Conservation (phyloP, 2,113 vertebrate species). For the Burhinus oedicnemus region DNA sequence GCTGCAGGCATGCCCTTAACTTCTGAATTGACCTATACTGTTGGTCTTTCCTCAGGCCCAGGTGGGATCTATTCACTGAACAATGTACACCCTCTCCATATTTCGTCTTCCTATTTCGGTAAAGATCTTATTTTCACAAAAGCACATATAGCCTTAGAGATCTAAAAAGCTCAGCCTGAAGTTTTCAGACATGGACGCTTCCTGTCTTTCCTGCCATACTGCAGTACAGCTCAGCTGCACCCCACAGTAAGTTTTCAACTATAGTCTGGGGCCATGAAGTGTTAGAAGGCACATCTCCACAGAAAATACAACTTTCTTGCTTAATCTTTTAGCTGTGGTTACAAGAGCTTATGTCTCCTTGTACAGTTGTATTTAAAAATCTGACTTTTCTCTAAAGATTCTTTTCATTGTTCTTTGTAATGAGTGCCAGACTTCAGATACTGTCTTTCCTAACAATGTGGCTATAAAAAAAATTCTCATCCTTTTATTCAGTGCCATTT, state of each 20-base stretch:
- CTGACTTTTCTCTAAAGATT: neutral
- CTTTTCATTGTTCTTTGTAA: neutral
- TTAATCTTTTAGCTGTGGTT: neutral
- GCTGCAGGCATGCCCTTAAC: neutral
- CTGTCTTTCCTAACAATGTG: neutral
- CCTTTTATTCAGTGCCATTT: neutral
- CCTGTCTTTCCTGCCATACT: neutral
- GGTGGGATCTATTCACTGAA: neutral
- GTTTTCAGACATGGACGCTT: accelerated
- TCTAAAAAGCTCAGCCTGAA: neutral
- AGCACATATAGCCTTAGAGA: neutral
- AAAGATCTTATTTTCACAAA: neutral
- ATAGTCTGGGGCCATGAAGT: neutral
- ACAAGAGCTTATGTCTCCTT: neutral
- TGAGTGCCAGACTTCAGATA: neutral
- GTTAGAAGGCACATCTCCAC: neutral
- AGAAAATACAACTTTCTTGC: neutral
- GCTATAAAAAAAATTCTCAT: neutral
- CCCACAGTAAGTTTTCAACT: neutral
- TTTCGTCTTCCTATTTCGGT: neutral
- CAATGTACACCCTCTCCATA: neutral
- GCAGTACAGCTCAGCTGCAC: neutral
- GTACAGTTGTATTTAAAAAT: neutral
- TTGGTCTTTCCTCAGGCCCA: neutral
- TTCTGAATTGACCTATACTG: neutral